Evolutionary conservation across 2,113 vertebrate species (phyloP).

Genomic region (Tamias sibiricus): DNA sequence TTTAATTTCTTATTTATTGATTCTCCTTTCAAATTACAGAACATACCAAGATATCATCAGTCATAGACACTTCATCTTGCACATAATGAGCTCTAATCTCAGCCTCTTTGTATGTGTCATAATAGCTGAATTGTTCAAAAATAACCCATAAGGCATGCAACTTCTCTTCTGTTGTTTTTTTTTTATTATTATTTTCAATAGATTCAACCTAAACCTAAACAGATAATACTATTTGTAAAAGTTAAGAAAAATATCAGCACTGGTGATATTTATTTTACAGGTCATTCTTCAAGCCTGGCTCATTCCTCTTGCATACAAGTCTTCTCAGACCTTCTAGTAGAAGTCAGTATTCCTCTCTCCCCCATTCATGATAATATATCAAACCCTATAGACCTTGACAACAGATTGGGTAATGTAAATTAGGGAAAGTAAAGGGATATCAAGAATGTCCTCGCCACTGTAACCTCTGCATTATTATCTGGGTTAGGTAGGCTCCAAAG

Average conservation of each 20-base stretch:
- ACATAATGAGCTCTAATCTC: not conserved
- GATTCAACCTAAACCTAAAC: not conserved
- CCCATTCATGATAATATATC: not conserved
- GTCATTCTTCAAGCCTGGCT: not conserved
- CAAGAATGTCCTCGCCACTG: not conserved
- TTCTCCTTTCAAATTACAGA: constrained; percentile 35
- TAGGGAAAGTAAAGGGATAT: not conserved
- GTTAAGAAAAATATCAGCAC: not conserved
- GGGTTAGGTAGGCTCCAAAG: not conserved
- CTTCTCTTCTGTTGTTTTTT: not conserved
- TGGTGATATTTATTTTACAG: constrained; percentile 11
- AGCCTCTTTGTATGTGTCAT: not conserved
- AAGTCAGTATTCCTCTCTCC: not conserved
- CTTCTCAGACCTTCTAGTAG: not conserved
- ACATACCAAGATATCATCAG: not conserved
- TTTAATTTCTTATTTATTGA: not conserved
- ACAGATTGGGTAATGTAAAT: not conserved
- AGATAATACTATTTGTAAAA: constrained; percentile 12
- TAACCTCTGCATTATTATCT: not conserved
- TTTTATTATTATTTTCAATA: not conserved
- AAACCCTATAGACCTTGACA: not conserved
- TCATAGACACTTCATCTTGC: not conserved
- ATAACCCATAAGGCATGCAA: not conserved
- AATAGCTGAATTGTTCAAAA: not conserved
- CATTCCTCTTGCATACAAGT: not conserved